phyloP scores from a whole-genome alignment of 1,140 invertebrate species.

The Rhyzopertha dominica region DNA sequence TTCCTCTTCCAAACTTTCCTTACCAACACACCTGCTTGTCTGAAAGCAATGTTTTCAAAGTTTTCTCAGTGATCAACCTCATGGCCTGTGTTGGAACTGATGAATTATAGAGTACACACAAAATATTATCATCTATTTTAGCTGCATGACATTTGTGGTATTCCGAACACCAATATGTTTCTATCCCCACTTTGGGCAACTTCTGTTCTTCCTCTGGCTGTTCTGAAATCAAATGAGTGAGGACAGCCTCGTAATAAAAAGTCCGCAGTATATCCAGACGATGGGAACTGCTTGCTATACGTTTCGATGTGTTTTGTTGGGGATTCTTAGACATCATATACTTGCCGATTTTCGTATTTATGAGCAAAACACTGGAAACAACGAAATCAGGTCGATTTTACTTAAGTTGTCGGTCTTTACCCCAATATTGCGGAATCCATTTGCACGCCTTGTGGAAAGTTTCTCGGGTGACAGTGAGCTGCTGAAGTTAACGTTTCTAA shows the following conservation, averaged over 20 bases:
- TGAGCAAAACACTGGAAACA: conserved; percentile 60
- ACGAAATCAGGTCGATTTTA: too few species aligned
- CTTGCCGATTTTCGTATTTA: conserved; percentile 60
- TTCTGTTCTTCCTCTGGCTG: conserved; percentile 18
- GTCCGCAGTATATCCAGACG: conserved; percentile 64
- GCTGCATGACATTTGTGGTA: conserved; percentile 78
- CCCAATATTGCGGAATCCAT: conserved; percentile 62
- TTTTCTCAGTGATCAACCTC: conserved; percentile 51
- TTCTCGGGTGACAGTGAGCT: conserved; percentile 57
- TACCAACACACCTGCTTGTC: conserved; percentile 54
- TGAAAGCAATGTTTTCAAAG: conserved; percentile 48
- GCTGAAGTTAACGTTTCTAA: conserved; percentile 61
- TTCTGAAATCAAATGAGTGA: conserved; percentile 45
- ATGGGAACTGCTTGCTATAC: conserved; percentile 52
- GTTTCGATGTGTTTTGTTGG: conserved; percentile 49
- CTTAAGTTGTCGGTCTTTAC: conserved; percentile 43
- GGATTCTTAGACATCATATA: conserved; percentile 63
- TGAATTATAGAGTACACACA: conserved; percentile 64
- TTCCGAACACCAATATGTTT: conserved; percentile 78
- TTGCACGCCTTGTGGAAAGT: conserved; percentile 56
- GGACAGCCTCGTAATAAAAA: conserved; percentile 63
- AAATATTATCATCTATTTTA: conserved; percentile 55
- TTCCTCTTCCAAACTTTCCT: too few species aligned
- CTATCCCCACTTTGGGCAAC: conserved; percentile 49
- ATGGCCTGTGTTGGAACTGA: conserved; percentile 63